Evolutionary conservation across 2,888 invertebrate genomes (phyloP), one percentile per base, ranked within the genome.

Genomic region (Thyatira batis): DNA sequence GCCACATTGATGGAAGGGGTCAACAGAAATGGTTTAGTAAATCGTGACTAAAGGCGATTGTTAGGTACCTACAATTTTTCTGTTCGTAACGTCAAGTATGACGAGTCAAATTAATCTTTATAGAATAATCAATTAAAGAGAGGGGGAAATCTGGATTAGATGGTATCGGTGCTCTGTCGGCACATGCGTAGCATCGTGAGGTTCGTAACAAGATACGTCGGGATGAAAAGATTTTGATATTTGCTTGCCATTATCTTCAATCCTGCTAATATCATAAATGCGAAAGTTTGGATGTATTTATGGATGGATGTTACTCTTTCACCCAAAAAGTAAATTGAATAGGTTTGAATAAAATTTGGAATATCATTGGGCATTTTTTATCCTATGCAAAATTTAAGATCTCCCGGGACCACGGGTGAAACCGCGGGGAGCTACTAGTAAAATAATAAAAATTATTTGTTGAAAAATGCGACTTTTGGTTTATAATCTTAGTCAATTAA

Each of bases 121-220:
- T 80, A 83, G 84, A 89, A 88, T 89, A 89, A 91, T 89, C 89
- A 90, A 89, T 89, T 89, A 87, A 86, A 80, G 81, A 83, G 87
- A 82, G 81, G 82, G 78, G 82, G 80, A 82, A 86, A 90, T 89
- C 86, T 90, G 87, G 86, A 89, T 87, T 85, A 89, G 90, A 91
- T 91, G 63, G 71, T 89, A 90, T 90, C 90, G 67, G 76, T 69
- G 61, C 80, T 80, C 78, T 86, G 87, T 87, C 89, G 89, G 90
- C 85, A 87, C 84, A 84, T 84, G 81, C 79, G 76, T 79, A 74
- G 76, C 82, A 77, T 86, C 85, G 85, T 85, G 85, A 82, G 77
- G 71, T 73, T 73, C 65, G 71, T 87, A 87, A 89, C 87, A 83
- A 88, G 87, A 78, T 75, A 51, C 76, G 69, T 54, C 46, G 30